Evolutionary conservation across 1,140 invertebrate species (phyloP), one percentile per base, ranked within the genome.

Genomic region (Temnothorax nylanderi): DNA sequence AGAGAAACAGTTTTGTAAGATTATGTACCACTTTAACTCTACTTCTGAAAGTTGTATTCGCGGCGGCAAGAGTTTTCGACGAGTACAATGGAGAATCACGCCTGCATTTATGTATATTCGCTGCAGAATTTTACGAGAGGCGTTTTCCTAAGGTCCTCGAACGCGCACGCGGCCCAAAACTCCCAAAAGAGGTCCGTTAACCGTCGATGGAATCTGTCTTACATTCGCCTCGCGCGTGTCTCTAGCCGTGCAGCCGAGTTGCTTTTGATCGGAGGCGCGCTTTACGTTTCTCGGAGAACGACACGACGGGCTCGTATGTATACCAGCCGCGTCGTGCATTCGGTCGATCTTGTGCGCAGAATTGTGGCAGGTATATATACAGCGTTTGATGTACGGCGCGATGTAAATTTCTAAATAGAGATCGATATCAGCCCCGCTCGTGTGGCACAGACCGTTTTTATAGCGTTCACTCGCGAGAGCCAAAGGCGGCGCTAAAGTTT

Each of bases 381-480:
- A 41, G 37, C n/a, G 62, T 82, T 72, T 72, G 78, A 82, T 82
- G 56, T 47, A 72, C 65, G 32, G 3, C 11, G 51, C 67, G 37
- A 82, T 74, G 67, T 82, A 82, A 74, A 47, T 82, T 82, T 44
- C 41, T 37, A 47, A 65, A 72, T 72, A 47, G 67, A 74, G 41
- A 74, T 82, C 80, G 80, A 82, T 74, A 82, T 82, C 32, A 37
- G 41, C 51, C 44, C 34, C 47, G 18, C 18, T 2, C n/a, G 3
- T 32, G 34, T 54, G 34, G 13, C 37, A 10, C 67, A n/a, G 6
- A 26, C 16, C 41, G 21, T 41, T 74, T 82, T 82, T 82, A 82
- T 74, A 32, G 51, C 37, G 51, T 41, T 32, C 26, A 8, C 26
- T 34, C 51, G 78, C 21, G 34, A 71, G 47, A 54, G 18, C 62